Evolutionary conservation across 2,888 invertebrate genomes (phyloP), one percentile per base, ranked within the genome.

Genomic region (Operophtera brumata): DNA sequence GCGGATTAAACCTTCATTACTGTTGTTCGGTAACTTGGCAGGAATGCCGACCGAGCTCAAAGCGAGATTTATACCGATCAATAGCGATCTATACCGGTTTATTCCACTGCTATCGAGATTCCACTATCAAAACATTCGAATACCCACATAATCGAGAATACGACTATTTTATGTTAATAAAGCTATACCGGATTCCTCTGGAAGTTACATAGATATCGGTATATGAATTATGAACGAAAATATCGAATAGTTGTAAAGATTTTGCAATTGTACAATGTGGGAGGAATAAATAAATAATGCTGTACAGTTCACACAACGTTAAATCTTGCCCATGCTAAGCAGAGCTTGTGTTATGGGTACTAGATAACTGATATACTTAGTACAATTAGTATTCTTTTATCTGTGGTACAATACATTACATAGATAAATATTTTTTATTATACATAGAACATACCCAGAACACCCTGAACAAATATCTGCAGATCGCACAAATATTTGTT

Each of bases 1-100:
- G 66, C 72, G 76, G 82, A 84, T 84, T 84, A 82, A 82, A 76
- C 77, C 81, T 81, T 84, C 84, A 82, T 84, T 84, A 83, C 84
- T 79, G 79, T 77, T 81, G 79, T 82, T 80, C 80, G 74, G 78
- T 76, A 78, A 80, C 79, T 82, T 78, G 77, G 74, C 77, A 77
- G 76, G 80, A 80, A 83, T 80, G 73, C 75, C 65, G 62, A 64
- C 58, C 67, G 71, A 67, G 72, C 78, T 81, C 81, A 80, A 78
- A 77, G 72, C 74, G 73, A 77, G 80, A 83, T 85, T 85, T 81
- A 80, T 76, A 73, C 73, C 66, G 55, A 55, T 57, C 46, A 80
- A 80, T 76, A 73, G 72, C 66, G 55, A 55, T 57, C 46, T 56
- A 56, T 55, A 55, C 47, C 37, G 48, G 58, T 57, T 54, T 56